phyloP scores from a whole-genome alignment of 2,888 invertebrate genomes.

The Schrankia costaestrigalis region DNA sequence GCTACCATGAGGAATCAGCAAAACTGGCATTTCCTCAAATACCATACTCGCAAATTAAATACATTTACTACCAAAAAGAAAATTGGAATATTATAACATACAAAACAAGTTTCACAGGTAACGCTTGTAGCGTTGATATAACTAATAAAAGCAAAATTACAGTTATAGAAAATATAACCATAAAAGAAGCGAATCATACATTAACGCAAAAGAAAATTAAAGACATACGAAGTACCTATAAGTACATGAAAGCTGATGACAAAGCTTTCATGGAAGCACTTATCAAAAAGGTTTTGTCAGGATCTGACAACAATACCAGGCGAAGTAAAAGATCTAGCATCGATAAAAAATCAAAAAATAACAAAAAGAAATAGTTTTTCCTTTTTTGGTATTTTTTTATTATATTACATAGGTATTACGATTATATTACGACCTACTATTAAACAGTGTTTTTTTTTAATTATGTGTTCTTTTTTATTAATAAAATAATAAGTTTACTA shows the following conservation, averaged over 20 bases:
- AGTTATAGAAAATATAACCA: slow-evolving; percentile 9
- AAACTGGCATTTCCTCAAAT: slow-evolving; percentile 11
- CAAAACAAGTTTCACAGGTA: background rate
- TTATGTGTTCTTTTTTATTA: no score
- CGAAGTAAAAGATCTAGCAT: no score
- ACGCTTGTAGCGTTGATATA: background rate
- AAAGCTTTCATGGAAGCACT: background rate
- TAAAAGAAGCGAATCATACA: slow-evolving; percentile 9
- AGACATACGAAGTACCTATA: slow-evolving; percentile 10
- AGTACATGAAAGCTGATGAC: slow-evolving; percentile 9
- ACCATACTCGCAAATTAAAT: slow-evolving; percentile 8
- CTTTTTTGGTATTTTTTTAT: no score
- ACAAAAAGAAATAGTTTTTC: no score
- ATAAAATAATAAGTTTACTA: no score
- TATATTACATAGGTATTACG: no score
- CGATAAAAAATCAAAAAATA: no score
- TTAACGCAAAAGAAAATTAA: slow-evolving; percentile 11
- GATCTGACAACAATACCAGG: no score
- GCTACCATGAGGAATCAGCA: slow-evolving; percentile 1
- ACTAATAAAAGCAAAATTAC: slow-evolving; percentile 1
- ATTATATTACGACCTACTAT: no score
- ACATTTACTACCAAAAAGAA: background rate
- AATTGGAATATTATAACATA: slow-evolving; percentile 4
- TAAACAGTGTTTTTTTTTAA: no score
- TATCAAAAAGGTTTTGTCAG: slow-evolving; percentile 1